phyloP scores from a whole-genome alignment of 1,140 invertebrate genomes.

The Belonocnema kinseyi region DNA sequence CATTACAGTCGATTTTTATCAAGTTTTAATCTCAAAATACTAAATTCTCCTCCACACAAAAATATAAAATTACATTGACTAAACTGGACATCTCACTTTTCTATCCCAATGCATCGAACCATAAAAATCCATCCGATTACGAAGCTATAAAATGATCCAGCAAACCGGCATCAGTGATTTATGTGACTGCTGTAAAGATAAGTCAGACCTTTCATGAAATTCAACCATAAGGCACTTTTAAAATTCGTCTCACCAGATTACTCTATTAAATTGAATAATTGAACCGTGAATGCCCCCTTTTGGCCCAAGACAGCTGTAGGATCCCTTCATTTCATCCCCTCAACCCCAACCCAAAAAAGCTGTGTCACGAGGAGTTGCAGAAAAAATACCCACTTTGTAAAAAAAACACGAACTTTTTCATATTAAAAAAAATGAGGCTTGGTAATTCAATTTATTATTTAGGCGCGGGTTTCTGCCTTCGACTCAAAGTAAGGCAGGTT shows the following conservation, averaged over 20 bases:
- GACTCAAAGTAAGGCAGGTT: not conserved
- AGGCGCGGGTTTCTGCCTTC: not conserved
- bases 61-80: not conserved
- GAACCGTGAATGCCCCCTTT: constrained; percentile 12
- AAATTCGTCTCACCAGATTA: constrained; percentile 25
- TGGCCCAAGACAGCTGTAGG: not conserved
- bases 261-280: constrained; percentile 25
- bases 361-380: not conserved
- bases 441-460: constrained; percentile 23
- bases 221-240: not conserved
- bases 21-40: too few species aligned
- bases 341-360: constrained; percentile 1
- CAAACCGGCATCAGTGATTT: not conserved
- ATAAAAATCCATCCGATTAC: not conserved
- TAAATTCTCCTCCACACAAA: too few species aligned
- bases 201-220: constrained; percentile 2
- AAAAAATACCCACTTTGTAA: not conserved
- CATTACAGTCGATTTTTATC: too few species aligned
- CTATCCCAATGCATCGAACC: not conserved
- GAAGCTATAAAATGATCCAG: not conserved
- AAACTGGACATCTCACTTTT: not conserved
- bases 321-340: not conserved
- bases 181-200: not conserved
- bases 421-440: not conserved
- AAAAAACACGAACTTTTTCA: not conserved